Base-by-base conservation (phyloP, 2,797 vertebrate species). In the Siniperca undulata region DNA sequence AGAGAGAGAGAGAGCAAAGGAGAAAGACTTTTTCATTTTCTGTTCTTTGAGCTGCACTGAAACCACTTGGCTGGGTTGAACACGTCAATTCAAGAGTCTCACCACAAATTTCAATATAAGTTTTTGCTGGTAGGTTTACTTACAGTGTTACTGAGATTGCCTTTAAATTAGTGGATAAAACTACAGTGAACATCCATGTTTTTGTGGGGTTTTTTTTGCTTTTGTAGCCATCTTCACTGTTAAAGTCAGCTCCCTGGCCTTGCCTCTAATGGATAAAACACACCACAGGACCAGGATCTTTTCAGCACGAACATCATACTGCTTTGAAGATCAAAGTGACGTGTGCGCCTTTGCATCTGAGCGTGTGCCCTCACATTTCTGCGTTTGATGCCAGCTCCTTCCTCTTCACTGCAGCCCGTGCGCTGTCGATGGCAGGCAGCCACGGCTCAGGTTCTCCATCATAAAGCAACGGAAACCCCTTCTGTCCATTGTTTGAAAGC, bases 401-500 rank as follows among this genome's bases (percentile, higher is more conserved):
- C 85, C 78, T 91, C 86, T 84, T 86, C 75, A 84, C 90, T 78
- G 76, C 58, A 16, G 70, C 74, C 76, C 9, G 40, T 80, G 53
- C 78, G 48, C 71, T 77, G 83, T 20, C 38, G 70, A 85, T 81
- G 78, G 88, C 87, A 87, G 14, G 42, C 80, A 0, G 90, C 91
- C 89, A 88, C 34, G 38, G 74, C 85, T 91, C 84, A 81, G 90
- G 90, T 91, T 86, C 90, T 93, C 83, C 85, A 79, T 91, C 89
- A 89, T 90, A 89, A 91, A 90, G 88, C 89, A 90, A 82, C 84
- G 85, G 88, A 93, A 93, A 85, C 87, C 76, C 83, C 65, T 89
- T 85, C 85, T 90, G 83, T 82, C 84, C 62, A 82, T 92, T 95
- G 93, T 94, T 93, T 93, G 84, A 93, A 91, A 92, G 84, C 81